Evolutionary conservation across 1,140 invertebrate species (phyloP).

Genomic region (Telenomus remus): DNA sequence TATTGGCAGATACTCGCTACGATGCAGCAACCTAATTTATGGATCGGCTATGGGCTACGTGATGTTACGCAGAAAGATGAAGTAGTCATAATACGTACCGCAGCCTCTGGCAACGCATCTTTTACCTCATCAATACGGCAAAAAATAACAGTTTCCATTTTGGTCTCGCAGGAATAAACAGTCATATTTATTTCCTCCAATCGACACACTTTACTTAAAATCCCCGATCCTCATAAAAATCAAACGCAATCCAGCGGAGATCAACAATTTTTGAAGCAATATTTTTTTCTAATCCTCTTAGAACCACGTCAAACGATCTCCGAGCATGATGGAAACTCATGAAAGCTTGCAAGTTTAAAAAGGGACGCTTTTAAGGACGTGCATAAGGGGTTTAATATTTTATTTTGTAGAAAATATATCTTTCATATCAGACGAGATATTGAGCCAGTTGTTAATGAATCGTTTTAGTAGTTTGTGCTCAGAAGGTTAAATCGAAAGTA

Average conservation of each 20-base stretch:
- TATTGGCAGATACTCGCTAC: slow-evolving; percentile 59
- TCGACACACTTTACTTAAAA: too few relatives aligned
- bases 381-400: too few relatives aligned
- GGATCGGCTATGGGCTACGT: slow-evolving; percentile 48
- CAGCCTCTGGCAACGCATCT: slow-evolving; percentile 50
- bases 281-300: too few relatives aligned
- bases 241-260: too few relatives aligned
- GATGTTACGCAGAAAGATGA: slow-evolving; percentile 46
- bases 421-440: not conserved
- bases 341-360: too few relatives aligned
- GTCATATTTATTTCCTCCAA: slow-evolving; percentile 1
- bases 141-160: slow-evolving; percentile 36
- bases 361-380: too few relatives aligned
- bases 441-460: not conserved
- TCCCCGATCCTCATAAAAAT: too few relatives aligned
- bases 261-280: too few relatives aligned
- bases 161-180: slow-evolving; percentile 6
- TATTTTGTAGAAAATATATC: not conserved
- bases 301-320: too few relatives aligned
- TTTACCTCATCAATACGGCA: slow-evolving; percentile 37
- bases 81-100: slow-evolving; percentile 47
- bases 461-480: slow-evolving; percentile 1
- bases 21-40: slow-evolving; percentile 58
- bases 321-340: too few relatives aligned
- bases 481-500: not conserved